Conservation (phyloP, 2,797 vertebrate species). For the Hybognathus amarus region DNA sequence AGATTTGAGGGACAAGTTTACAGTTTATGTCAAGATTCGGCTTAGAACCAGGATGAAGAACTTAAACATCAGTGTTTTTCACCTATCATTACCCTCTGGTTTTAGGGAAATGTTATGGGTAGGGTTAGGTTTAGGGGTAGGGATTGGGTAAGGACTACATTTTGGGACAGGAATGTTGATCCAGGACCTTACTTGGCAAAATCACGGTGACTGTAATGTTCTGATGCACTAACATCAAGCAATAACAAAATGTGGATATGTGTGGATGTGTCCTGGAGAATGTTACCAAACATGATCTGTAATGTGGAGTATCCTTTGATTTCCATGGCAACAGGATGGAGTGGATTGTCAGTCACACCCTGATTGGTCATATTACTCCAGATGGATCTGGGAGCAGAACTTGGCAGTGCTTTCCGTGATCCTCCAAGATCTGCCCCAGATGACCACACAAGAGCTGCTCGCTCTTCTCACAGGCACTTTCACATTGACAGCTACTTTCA, state of each 20-base stretch:
- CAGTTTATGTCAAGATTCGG: too few species aligned
- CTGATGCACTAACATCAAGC: background rate
- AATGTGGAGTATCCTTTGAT: slow-evolving; percentile 6
- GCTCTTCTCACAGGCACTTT: slow-evolving; percentile 1
- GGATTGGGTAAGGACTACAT: too few species aligned
- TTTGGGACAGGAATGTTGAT: too few species aligned
- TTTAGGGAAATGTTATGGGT: too few species aligned
- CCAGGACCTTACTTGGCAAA: too few species aligned
- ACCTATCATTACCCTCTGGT: too few species aligned
- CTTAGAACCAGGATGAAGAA: too few species aligned
- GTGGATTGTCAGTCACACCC: slow-evolving; percentile 14
- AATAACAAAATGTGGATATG: background rate
- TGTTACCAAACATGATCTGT: background rate
- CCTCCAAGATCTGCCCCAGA: slow-evolving; percentile 41
- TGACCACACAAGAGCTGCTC: slow-evolving; percentile 47
- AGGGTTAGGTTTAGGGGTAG: too few species aligned
- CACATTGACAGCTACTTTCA: background rate
- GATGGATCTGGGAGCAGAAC: slow-evolving; percentile 15
- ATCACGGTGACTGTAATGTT: background rate
- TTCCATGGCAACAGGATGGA: slow-evolving; percentile 46
- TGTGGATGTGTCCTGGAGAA: background rate
- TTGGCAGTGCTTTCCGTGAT: slow-evolving; percentile 38
- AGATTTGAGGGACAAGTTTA: too few species aligned
- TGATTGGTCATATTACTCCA: slow-evolving; percentile 6
- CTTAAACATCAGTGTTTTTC: too few species aligned